phyloP scores from a whole-genome alignment of 2,888 invertebrate genomes.

The Yponomeuta sedellus region DNA sequence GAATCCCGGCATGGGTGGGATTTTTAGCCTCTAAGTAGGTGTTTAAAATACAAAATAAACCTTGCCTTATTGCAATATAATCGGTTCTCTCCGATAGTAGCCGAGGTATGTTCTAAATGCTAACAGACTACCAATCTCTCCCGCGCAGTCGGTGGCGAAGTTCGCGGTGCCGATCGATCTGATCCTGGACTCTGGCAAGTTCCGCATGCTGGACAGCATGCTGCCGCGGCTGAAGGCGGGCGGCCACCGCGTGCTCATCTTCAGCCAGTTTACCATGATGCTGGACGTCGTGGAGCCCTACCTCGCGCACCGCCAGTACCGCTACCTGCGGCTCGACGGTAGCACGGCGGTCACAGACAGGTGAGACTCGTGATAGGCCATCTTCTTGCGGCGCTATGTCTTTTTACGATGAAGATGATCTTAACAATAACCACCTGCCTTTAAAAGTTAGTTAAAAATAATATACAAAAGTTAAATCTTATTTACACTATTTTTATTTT shows the following conservation, averaged over 20 bases:
- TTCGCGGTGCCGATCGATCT: slow-evolving; percentile 80
- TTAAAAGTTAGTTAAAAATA: too few relatives aligned
- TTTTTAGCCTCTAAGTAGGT: too few relatives aligned
- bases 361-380: slow-evolving; percentile 38
- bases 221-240: slow-evolving; percentile 83
- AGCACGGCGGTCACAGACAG: slow-evolving; percentile 89
- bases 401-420: too few relatives aligned
- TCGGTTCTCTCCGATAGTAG: too few relatives aligned
- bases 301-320: slow-evolving; percentile 82
- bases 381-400: too few relatives aligned
- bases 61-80: too few relatives aligned
- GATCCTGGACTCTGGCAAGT: slow-evolving; percentile 92
- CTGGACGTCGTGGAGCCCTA: slow-evolving; percentile 95
- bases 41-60: too few relatives aligned
- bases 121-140: not conserved
- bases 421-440: too few relatives aligned
- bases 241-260: slow-evolving; percentile 91
- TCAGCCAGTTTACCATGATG: slow-evolving; percentile 98
- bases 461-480: too few relatives aligned
- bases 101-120: too few relatives aligned
- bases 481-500: too few relatives aligned
- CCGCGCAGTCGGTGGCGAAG: not conserved
- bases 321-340: slow-evolving; percentile 92
- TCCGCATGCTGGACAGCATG: slow-evolving; percentile 85
- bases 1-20: too few relatives aligned